These are phyloP conservation scores for Pelodiscus sinensis DNA, from an alignment of 2,113 vertebrate genomes.

Conservation along the genomic window DNA sequence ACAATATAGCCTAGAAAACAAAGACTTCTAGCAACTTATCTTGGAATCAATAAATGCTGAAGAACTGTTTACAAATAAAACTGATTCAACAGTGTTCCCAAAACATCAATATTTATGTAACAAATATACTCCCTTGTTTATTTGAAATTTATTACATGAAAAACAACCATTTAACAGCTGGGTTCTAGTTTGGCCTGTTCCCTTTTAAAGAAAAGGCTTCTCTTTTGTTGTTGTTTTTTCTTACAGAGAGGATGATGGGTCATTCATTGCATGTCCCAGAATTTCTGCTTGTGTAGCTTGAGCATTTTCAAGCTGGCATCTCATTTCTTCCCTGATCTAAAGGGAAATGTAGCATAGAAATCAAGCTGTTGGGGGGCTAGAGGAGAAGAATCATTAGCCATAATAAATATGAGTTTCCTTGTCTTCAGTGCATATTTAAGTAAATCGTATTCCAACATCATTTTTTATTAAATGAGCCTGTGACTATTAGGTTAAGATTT, in stretches of 20 bases:
- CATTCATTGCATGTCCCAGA: neutral
- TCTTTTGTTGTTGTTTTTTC: neutral
- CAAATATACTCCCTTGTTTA: rapidly evolving
- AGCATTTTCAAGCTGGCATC: neutral
- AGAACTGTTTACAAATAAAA: neutral
- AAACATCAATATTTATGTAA: neutral
- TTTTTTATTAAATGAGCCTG: neutral
- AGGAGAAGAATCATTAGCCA: neutral
- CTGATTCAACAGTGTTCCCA: neutral
- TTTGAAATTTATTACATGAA: neutral
- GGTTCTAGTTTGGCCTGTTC: neutral
- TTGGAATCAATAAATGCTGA: neutral
- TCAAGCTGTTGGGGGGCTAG: neutral
- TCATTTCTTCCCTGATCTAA: neutral
- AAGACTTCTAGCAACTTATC: neutral
- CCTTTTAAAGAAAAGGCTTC: neutral
- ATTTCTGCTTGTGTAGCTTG: neutral
- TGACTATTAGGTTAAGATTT: neutral
- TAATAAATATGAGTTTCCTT: neutral
- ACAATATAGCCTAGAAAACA: neutral
- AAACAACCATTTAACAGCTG: neutral
- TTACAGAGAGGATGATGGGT: neutral
- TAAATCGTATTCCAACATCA: rapidly evolving
- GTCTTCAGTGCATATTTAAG: neutral
- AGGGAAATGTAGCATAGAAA: neutral